Evolutionary conservation across 2,113 vertebrate species (phyloP).

Genomic region (Gymnorhina tibicen): DNA sequence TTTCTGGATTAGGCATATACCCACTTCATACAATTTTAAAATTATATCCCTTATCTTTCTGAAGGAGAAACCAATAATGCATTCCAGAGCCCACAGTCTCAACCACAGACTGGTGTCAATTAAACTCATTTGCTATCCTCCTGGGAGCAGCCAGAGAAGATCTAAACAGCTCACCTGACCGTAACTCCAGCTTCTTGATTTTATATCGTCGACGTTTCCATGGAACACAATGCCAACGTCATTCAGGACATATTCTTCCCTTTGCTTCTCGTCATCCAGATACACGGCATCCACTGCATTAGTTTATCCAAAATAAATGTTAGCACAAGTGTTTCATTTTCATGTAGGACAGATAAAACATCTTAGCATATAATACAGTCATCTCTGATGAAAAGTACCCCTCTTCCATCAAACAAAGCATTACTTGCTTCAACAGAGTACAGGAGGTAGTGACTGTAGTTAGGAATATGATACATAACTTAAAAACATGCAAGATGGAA

Average conservation of each 20-base stretch:
- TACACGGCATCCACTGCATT: constrained; percentile 86
- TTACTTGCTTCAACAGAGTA: not conserved
- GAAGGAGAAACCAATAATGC: not conserved
- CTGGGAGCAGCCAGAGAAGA: not conserved
- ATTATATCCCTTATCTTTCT: not conserved
- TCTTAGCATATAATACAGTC: not conserved
- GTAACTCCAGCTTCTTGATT: constrained; percentile 88
- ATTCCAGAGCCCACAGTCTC: not conserved
- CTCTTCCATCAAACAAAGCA: not conserved
- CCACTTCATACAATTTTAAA: constrained; percentile 23
- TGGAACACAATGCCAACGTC: constrained; percentile 91
- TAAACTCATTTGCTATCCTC: not conserved
- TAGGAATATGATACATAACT: not conserved
- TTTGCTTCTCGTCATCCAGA: constrained; percentile 82
- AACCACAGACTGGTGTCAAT: constrained; percentile 13
- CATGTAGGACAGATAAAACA: not conserved
- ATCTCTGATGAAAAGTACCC: not conserved
- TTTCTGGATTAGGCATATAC: not conserved
- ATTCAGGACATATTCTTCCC: constrained; percentile 88
- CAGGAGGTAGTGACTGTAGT: not conserved
- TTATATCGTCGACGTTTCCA: constrained; percentile 77
- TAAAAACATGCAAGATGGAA: constrained; percentile 8
- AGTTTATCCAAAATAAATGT: not conserved
- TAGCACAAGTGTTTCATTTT: not conserved
- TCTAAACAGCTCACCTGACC: constrained; percentile 84